Base-by-base conservation (phyloP, 2,888 invertebrate species). In the Limnephilus auricula region DNA sequence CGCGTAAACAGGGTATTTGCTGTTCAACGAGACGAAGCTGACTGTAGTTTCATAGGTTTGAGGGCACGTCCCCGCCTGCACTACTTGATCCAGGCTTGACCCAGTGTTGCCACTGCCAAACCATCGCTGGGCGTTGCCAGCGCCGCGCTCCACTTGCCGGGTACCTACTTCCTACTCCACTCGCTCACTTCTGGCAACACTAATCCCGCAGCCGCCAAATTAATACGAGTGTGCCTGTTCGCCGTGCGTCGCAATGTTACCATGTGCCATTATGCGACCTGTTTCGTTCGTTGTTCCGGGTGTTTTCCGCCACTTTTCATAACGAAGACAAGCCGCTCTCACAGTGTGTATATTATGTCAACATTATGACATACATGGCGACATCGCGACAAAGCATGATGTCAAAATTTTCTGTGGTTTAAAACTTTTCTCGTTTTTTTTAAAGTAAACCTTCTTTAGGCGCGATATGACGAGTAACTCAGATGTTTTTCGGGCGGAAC, bases 61-160 rank as follows among this genome's bases (percentile, higher is more conserved):
- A 82, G 84, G 15, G n/a, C 37, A 30, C 31, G 31, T 65, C 40
- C 86, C 65, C 31, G n/a, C 65, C 65, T 40, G 40, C 79, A 50
- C 65, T 34, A 79, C 89, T 45, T 91, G 91, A 92, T 92, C 92
- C 92, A 40, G 92, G 92, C 85, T 92, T 92, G 92, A 92, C 92
- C 92, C 92, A 92, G 91, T 92, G 90, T 91, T 90, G 37, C 32
- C 90, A 45, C 92, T 92, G 92, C 92, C 92, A 92, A 92, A 82
- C 92, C 91, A 92, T 89, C 89, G 90, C 86, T 90, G 86, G 50
- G 79, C 25, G 80, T 40, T 91, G 91, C 89, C 91, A 91, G 91
- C 90, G 88, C 90, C 83, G 89, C 92, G 92, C 91, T 92, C 92
- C 89, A 91, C 91, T 91, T 92, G 45, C 92, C 79, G 90, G 90